phyloP scores from a whole-genome alignment of 2,113 vertebrate species.

The Microcebus griseorufus region DNA sequence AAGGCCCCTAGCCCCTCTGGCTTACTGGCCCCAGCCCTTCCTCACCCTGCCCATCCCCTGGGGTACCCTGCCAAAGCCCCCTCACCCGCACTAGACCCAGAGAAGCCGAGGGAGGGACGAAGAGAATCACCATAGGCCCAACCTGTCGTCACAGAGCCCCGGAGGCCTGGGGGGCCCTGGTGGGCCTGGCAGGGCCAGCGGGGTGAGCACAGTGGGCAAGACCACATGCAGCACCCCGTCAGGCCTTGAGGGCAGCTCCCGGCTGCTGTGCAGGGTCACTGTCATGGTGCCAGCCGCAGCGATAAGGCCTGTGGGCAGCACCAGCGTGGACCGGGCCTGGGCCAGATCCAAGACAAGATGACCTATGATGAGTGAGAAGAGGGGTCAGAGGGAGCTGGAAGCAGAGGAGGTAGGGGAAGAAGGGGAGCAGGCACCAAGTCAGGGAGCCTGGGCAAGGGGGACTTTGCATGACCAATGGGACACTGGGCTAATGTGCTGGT shows the following conservation, averaged over 20 bases:
- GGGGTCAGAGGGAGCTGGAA: slow-evolving; percentile 30
- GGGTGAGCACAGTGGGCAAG: slow-evolving; percentile 90
- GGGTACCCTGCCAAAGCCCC: slow-evolving; percentile 50
- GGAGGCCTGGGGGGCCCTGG: slow-evolving; percentile 88
- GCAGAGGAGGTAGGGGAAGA: background rate
- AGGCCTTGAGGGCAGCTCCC: slow-evolving; percentile 92
- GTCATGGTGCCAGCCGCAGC: slow-evolving; percentile 91
- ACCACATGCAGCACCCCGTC: slow-evolving; percentile 91
- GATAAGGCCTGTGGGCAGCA: slow-evolving; percentile 90
- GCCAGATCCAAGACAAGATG: slow-evolving; percentile 96
- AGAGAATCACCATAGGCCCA: slow-evolving; percentile 91
- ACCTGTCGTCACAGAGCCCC: slow-evolving; percentile 93
- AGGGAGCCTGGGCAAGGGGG: background rate
- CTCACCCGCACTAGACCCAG: slow-evolving; percentile 82
- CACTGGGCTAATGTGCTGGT: background rate
- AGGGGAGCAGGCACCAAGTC: background rate
- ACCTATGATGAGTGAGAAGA: slow-evolving; percentile 83
- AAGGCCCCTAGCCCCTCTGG: background rate
- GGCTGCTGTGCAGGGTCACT: slow-evolving; percentile 90
- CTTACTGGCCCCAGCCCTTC: background rate
- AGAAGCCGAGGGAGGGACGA: slow-evolving; percentile 84
- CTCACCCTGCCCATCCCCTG: background rate
- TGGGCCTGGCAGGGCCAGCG: slow-evolving; percentile 82
- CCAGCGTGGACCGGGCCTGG: slow-evolving; percentile 90
- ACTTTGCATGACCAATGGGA: background rate